Evolutionary conservation across 1,140 invertebrate species (phyloP).

Genomic region (Diorhabda carinulata): DNA sequence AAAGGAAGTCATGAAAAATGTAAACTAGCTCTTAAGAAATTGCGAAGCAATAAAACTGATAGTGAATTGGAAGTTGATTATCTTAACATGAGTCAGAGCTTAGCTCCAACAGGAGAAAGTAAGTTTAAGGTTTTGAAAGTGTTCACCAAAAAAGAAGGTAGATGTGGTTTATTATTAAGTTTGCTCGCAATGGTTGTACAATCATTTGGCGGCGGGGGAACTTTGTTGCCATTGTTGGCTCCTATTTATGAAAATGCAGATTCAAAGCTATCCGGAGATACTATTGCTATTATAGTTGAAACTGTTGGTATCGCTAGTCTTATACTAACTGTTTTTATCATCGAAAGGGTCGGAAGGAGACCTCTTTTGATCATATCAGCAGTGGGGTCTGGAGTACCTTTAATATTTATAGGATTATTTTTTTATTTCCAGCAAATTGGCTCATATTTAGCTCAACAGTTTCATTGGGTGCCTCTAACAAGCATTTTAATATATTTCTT

Average conservation of each 20-base stretch:
- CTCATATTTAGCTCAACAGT: constrained; percentile 47
- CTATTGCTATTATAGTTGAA: constrained; percentile 79
- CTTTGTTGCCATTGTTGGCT: constrained; percentile 1
- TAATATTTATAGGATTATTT: constrained; percentile 56
- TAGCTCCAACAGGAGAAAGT: constrained; percentile 53
- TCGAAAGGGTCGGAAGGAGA: constrained; percentile 69
- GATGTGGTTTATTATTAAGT: constrained; percentile 65
- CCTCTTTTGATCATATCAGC: constrained; percentile 67
- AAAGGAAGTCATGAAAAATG: constrained; percentile 60
- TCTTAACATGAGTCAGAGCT: constrained; percentile 47
- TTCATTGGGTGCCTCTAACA: constrained; percentile 62
- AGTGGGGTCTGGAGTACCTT: constrained; percentile 54
- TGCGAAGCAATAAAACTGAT: constrained; percentile 56
- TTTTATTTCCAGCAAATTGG: constrained; percentile 55
- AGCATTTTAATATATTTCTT: constrained; percentile 65
- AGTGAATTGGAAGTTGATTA: constrained; percentile 61
- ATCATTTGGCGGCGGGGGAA: constrained; percentile 68
- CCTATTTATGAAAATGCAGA: constrained; percentile 4
- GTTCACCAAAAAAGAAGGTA: constrained; percentile 53
- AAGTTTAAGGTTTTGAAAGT: constrained; percentile 56
- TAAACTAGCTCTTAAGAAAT: constrained; percentile 57
- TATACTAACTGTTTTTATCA: constrained; percentile 62
- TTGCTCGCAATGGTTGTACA: constrained; percentile 69
- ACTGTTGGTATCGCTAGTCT: constrained; percentile 65
- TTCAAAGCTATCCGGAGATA: constrained; percentile 52